These are phyloP conservation scores for Mechanitis messenoides DNA, from an alignment of 2,888 invertebrate species.

Conservation along the genomic window DNA sequence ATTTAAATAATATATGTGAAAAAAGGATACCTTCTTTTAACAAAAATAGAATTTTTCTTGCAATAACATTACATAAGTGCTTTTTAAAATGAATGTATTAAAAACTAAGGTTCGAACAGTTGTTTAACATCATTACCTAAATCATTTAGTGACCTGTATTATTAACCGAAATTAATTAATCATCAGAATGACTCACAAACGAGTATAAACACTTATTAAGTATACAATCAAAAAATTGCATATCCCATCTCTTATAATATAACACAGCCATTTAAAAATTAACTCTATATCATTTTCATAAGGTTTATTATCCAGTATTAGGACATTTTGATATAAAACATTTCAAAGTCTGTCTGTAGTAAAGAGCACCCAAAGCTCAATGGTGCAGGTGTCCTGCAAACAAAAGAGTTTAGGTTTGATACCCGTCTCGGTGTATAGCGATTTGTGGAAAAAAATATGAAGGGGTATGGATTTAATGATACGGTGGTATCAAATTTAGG, in stretches of 20 bases:
- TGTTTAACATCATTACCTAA: neutral
- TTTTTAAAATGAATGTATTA: neutral
- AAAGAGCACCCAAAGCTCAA: constrained; percentile 68
- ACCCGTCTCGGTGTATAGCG: constrained; percentile 53
- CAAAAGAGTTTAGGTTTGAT: constrained; percentile 67
- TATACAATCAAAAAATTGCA: constrained; percentile 43
- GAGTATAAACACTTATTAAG: constrained; percentile 10
- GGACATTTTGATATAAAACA: constrained; percentile 26
- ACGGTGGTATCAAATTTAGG: constrained; percentile 18
- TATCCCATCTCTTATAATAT: constrained; percentile 28
- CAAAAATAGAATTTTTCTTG: no score
- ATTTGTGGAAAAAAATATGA: constrained; percentile 48
- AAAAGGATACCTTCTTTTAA: no score
- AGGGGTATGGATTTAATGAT: constrained; percentile 23
- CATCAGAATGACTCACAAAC: constrained; percentile 19
- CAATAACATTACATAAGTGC: no score
- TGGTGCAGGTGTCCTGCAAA: constrained; percentile 68
- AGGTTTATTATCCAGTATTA: constrained; percentile 22
- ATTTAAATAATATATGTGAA: no score
- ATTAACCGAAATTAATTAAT: constrained; percentile 18
- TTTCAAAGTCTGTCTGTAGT: constrained; percentile 47
- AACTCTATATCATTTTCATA: fast-evolving
- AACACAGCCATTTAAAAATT: constrained; percentile 22
- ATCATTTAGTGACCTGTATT: constrained; percentile 1
- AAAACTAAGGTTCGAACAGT: neutral